phyloP scores from a whole-genome alignment of 2,888 invertebrate genomes.

The Oligia latruncula region DNA sequence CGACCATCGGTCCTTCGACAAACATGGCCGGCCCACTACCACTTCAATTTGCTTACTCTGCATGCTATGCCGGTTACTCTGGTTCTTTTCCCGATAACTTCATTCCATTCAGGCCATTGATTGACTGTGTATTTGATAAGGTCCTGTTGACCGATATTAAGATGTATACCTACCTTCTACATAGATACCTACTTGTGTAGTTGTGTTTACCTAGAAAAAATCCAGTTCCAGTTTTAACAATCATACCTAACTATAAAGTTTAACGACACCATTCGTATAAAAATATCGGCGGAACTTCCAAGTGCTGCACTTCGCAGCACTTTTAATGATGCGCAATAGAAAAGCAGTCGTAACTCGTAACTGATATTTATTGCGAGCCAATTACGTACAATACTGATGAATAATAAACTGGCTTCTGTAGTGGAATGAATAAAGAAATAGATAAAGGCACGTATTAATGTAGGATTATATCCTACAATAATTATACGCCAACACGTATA shows the following conservation, averaged over 20 bases:
- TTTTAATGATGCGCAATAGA: slow-evolving; percentile 50
- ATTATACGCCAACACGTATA: too few relatives aligned
- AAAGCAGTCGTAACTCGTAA: slow-evolving; percentile 46
- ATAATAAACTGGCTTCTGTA: slow-evolving; percentile 40
- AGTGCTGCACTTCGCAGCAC: slow-evolving; percentile 32
- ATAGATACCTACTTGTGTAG: neutral
- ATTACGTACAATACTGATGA: slow-evolving; percentile 48
- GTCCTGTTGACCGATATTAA: neutral
- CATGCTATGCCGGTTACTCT: too few relatives aligned
- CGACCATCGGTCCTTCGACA: neutral
- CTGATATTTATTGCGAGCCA: slow-evolving; percentile 51
- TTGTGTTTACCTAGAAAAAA: neutral
- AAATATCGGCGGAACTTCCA: slow-evolving; percentile 45
- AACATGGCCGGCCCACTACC: neutral
- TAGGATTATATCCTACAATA: too few relatives aligned
- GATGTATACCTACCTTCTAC: neutral
- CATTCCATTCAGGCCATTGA: neutral
- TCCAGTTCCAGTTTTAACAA: slow-evolving; percentile 3
- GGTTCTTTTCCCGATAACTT: neutral
- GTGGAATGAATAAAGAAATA: slow-evolving; percentile 6
- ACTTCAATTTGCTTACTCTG: neutral
- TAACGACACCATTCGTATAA: slow-evolving; percentile 37
- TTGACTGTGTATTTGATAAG: neutral
- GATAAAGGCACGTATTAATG: too few relatives aligned
- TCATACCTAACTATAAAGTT: slow-evolving; percentile 34